Percentiles rank a stretch among this genome's conserved stretches.
These are phyloP conservation scores for Campylomormyrus tamandua DNA, from an alignment of 2,113 vertebrate species.

Conservation along the genomic window DNA sequence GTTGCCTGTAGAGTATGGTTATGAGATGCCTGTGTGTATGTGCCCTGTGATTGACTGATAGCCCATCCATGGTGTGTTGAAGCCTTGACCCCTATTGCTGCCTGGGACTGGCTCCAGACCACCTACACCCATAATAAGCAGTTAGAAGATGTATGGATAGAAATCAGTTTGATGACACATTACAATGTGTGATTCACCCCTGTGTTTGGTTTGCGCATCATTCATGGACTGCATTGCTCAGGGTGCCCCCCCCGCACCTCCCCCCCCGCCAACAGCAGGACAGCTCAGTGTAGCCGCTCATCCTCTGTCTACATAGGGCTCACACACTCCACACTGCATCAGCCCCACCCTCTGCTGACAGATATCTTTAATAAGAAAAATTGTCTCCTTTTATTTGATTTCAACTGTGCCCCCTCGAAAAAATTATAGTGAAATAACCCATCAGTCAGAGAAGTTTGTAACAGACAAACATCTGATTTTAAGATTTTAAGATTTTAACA, in stretches of 20 bases:
- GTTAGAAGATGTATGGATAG: not conserved
- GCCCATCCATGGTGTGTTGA: not conserved
- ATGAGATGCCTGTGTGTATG: too few relatives aligned
- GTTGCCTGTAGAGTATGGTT: not conserved
- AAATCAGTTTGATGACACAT: not conserved
- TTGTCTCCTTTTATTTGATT: not conserved
- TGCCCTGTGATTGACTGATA: not conserved
- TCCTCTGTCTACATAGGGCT: not conserved
- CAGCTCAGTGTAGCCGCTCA: not conserved
- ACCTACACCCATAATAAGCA: not conserved
- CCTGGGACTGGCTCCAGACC: not conserved
- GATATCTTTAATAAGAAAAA: not conserved
- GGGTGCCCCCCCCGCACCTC: too few relatives aligned
- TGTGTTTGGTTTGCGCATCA: not conserved
- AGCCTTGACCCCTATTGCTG: not conserved
- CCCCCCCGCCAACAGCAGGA: not conserved
- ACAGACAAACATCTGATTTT: not conserved
- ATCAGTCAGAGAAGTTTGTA: not conserved
- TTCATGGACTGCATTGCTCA: not conserved
- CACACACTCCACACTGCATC: not conserved
- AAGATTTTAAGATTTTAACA: too few relatives aligned
- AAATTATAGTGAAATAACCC: not conserved
- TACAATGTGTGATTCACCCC: not conserved
- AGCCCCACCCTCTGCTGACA: not conserved
- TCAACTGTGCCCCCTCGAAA: not conserved